These are phyloP conservation scores for Ischnura elegans DNA, from an alignment of 2,888 invertebrate genomes.

Conservation along the genomic window DNA sequence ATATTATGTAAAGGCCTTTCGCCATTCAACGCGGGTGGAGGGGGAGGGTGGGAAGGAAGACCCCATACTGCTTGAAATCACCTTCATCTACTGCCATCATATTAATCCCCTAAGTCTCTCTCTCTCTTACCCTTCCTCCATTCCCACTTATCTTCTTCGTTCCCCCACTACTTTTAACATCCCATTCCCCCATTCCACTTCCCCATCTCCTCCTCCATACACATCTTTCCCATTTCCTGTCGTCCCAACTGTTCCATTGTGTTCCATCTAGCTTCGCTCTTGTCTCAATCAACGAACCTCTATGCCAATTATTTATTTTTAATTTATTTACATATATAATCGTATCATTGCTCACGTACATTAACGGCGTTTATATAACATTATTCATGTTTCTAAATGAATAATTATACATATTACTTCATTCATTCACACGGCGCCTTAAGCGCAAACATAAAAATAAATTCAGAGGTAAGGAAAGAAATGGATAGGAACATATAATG, in stretches of 20 bases:
- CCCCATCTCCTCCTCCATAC: conserved; percentile 73
- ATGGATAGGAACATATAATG: no score
- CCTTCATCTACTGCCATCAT: conserved; percentile 70
- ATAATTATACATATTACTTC: no score
- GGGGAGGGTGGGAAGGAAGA: background rate
- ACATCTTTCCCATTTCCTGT: conserved; percentile 70
- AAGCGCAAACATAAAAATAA: no score
- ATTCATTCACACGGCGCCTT: no score
- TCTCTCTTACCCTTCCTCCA: conserved; percentile 51
- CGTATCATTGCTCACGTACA: no score
- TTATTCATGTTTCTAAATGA: no score
- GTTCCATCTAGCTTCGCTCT: no score
- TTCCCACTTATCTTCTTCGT: background rate
- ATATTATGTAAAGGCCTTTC: conserved; percentile 56
- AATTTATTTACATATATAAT: no score
- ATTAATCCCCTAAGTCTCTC: conserved; percentile 74
- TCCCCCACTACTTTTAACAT: background rate
- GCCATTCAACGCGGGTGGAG: background rate
- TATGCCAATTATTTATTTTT: no score
- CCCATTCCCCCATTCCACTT: conserved; percentile 73
- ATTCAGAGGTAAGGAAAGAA: no score
- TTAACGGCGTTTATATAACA: no score
- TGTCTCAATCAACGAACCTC: no score
- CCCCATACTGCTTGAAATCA: conserved; percentile 65
- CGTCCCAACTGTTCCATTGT: background rate